Evolutionary conservation across 2,888 invertebrate species (phyloP).

Genomic region (Drosophila dives): DNA sequence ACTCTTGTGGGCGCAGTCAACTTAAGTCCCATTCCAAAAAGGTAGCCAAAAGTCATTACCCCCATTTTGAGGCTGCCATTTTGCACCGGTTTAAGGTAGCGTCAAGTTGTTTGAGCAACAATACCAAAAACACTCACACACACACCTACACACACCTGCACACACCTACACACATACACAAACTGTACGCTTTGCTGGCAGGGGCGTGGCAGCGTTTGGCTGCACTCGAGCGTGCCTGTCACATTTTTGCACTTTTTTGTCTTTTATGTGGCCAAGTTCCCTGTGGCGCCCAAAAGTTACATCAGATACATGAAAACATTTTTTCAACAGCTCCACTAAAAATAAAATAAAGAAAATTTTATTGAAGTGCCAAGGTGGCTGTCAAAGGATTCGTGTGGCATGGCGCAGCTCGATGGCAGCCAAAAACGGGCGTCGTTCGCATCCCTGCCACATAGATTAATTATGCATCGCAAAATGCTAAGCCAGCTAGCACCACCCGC

Average conservation of each 20-base stretch:
- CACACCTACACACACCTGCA: constrained; percentile 5
- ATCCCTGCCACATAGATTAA: constrained; percentile 67
- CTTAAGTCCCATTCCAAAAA: constrained; percentile 34
- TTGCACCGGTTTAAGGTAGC: constrained; percentile 16
- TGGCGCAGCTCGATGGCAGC: constrained; percentile 11
- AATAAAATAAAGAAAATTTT: constrained; percentile 78
- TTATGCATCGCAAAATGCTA: constrained; percentile 79
- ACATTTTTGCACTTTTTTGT: constrained; percentile 72
- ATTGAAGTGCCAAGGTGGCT: constrained; percentile 74
- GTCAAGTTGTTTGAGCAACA: constrained; percentile 75
- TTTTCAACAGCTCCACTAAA: constrained; percentile 79
- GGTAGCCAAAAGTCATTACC: constrained; percentile 72
- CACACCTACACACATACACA: neutral
- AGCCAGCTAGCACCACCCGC: constrained; percentile 69
- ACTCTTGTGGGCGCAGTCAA: constrained; percentile 43
- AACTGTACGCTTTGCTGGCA: neutral
- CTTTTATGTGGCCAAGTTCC: constrained; percentile 24
- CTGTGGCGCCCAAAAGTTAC: constrained; percentile 63
- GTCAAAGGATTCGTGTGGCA: neutral
- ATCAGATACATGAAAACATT: constrained; percentile 77
- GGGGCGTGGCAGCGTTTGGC: constrained; percentile 32
- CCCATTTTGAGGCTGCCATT: constrained; percentile 59
- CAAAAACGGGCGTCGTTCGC: constrained; percentile 48
- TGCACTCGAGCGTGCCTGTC: constrained; percentile 77
- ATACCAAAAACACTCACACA: constrained; percentile 47